Conservation (phyloP, 2,888 invertebrate species). For the Amblyjoppa proteus region DNA sequence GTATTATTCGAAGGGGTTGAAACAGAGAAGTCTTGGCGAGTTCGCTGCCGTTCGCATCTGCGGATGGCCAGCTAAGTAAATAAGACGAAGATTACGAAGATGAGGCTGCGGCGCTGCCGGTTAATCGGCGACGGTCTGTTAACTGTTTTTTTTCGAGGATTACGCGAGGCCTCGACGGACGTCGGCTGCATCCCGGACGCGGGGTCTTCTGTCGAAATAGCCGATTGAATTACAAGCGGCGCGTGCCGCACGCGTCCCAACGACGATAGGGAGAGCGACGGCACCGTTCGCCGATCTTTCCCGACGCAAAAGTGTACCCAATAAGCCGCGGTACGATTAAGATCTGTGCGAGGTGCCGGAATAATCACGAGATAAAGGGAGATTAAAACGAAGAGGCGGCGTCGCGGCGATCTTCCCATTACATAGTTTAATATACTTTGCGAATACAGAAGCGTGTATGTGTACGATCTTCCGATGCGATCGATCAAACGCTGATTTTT, state of each 20-base stretch:
- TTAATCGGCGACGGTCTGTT: slow-evolving; percentile 69
- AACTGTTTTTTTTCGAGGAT: slow-evolving; percentile 74
- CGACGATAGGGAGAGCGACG: slow-evolving; percentile 24
- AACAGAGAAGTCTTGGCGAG: slow-evolving; percentile 9
- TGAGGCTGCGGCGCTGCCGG: slow-evolving; percentile 57
- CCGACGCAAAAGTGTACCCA: slow-evolving; percentile 41
- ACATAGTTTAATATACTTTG: not conserved
- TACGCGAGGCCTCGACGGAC: slow-evolving; percentile 60
- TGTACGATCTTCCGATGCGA: no score
- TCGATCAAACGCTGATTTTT: no score
- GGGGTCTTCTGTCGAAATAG: slow-evolving; percentile 79
- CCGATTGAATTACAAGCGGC: slow-evolving; percentile 84
- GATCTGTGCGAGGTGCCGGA: slow-evolving; percentile 61
- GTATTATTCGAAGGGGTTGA: slow-evolving; percentile 73
- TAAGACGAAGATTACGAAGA: slow-evolving; percentile 73
- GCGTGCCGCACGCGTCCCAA: slow-evolving; percentile 79
- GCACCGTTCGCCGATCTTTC: slow-evolving; percentile 25
- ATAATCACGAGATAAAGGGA: slow-evolving; percentile 58
- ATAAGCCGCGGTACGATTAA: slow-evolving; percentile 61
- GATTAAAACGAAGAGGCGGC: slow-evolving; percentile 37
- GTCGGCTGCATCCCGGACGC: slow-evolving; percentile 56
- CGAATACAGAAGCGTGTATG: not conserved
- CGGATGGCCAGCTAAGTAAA: slow-evolving; percentile 77
- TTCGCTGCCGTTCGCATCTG: slow-evolving; percentile 73
- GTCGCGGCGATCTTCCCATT: not conserved